These are phyloP conservation scores for Fringilla coelebs DNA, from an alignment of 2,797 vertebrate species.

Conservation along the genomic window DNA sequence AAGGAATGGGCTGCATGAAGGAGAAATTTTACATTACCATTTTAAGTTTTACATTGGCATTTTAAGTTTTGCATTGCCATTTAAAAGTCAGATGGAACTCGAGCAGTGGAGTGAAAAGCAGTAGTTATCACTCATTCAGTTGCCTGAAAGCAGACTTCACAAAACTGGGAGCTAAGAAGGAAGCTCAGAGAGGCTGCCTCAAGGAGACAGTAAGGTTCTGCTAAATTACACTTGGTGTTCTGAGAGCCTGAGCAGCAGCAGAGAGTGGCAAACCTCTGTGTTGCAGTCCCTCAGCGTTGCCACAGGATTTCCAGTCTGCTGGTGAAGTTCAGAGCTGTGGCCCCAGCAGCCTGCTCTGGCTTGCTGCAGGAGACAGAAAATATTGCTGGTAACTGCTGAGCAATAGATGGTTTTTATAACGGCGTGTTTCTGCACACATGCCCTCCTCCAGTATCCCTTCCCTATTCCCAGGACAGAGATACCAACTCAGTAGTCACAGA, in stretches of 20 bases:
- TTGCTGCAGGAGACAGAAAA: background rate
- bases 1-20: background rate
- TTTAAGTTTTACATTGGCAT: background rate
- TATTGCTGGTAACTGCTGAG: conserved; percentile 2
- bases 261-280: background rate
- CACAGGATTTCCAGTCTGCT: background rate
- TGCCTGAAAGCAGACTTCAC: background rate
- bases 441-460: background rate
- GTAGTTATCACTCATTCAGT: background rate
- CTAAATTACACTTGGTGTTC: background rate
- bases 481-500: conserved; percentile 41
- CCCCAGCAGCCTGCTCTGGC: background rate
- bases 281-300: background rate
- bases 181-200: background rate
- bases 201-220: background rate
- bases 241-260: background rate
- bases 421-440: background rate
- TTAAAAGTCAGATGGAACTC: background rate
- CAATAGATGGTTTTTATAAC: conserved; percentile 27
- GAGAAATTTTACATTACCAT: background rate
- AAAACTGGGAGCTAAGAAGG: background rate
- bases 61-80: background rate
- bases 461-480: conserved; percentile 29
- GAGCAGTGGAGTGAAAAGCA: background rate
- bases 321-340: background rate